phyloP scores from a whole-genome alignment of 1,140 invertebrate species.

The Brachionus asplanchnoidis region DNA sequence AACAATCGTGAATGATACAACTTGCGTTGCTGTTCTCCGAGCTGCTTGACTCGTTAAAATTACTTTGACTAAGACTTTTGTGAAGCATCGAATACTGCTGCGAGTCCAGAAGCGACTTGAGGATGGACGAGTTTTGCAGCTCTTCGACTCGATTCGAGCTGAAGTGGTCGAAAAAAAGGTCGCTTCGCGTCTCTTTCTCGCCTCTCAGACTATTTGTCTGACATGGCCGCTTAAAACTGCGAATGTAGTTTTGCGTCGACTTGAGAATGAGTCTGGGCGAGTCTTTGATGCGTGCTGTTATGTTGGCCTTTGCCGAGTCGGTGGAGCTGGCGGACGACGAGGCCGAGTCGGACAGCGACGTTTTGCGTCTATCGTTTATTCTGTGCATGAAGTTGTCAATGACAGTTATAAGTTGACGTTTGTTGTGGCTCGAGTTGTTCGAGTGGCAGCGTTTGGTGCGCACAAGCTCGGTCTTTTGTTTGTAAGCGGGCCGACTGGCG shows the following conservation, averaged over 20 bases:
- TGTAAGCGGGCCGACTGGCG: not conserved
- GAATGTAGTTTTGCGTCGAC: slow-evolving; percentile 1
- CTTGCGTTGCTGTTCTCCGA: not conserved
- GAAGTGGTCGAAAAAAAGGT: not conserved
- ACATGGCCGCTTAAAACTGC: not conserved
- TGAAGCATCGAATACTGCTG: not conserved
- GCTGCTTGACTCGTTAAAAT: not conserved
- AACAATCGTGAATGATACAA: not conserved
- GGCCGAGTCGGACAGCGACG: not conserved
- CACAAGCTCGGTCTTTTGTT: not conserved
- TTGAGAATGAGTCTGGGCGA: not conserved
- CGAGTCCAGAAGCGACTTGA: not conserved
- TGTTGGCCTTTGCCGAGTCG: not conserved
- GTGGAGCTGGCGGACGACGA: not conserved
- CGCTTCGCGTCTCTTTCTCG: not conserved
- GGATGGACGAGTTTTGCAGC: not conserved
- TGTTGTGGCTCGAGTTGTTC: not conserved
- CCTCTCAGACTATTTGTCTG: not conserved
- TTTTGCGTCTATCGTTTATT: not conserved
- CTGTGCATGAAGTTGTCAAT: not conserved
- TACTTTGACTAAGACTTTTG: not conserved
- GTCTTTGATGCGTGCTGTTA: not conserved
- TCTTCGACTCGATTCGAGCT: not conserved
- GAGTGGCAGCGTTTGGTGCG: not conserved
- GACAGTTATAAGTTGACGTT: not conserved